Evolutionary conservation across 1,140 invertebrate species (phyloP), one percentile per base, ranked within the genome.

Genomic region (Hydropsyche tenuis): DNA sequence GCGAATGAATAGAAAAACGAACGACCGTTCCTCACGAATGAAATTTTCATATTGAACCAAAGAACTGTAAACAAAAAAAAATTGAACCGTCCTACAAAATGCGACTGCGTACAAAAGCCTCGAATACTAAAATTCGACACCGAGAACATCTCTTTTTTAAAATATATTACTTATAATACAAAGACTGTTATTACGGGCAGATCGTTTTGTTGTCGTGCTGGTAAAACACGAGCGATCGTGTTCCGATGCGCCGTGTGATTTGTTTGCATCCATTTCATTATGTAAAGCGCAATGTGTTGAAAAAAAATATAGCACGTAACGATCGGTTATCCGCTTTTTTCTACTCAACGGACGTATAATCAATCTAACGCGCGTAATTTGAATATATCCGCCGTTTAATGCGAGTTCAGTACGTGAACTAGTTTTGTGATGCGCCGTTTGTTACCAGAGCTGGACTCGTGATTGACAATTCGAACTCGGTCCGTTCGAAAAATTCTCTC

Each of bases 341-440:
- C 25, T 25, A 22, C 51, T 9, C 23, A 4, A 37, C 56, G 22
- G 12, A 37, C 30, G 3, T 60, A 60, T 60, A 60, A 60, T 60
- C 56, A 60, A 60, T 60, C 56, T 60, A 60, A 60, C 56, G 20
- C 56, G 56, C 23, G 56, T 25, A 60, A 60, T 60, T 27, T 60
- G 56, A 60, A 60, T 60, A 60, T 60, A 27, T 60, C 56, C 56
- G 56, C 56, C 56, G 56, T 60, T 60, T 60, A 60, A 60, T 27
- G 22, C 22, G 11, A 22, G 22, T 60, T 60, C 56, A 18, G 56
- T 5, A 22, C 56, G 56, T 25, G 22, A 60, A 60, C 56, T 23
- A 60, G 56, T 60, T 60, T 23, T 3, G 3, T 3, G 30, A 37
- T 37, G 30, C 9, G 56, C 12, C 22, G 22, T 16, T 53, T 9